Percentiles rank a stretch among this genome's conserved stretches.
Conservation (phyloP, 2,113 vertebrate species). For the Platichthys flesus region DNA sequence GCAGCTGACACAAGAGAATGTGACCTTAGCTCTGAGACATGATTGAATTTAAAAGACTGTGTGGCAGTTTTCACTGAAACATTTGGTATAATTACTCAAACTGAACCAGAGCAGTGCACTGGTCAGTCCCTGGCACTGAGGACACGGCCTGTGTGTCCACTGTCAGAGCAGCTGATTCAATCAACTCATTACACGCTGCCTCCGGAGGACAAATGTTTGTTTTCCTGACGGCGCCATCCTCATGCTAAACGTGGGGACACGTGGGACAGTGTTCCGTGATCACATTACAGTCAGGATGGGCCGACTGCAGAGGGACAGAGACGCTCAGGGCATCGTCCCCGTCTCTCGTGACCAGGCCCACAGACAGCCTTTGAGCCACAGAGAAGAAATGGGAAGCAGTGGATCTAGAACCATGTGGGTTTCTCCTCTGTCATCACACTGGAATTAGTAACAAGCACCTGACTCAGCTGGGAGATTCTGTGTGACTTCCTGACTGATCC, state of each 20-base stretch:
- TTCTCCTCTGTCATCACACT: not conserved
- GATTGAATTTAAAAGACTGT: too few species aligned
- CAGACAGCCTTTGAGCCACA: slow-evolving; percentile 33
- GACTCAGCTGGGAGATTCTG: not conserved
- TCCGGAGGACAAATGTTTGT: slow-evolving; percentile 22
- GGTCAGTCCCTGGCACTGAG: not conserved
- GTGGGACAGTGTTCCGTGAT: not conserved
- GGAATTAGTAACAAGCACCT: slow-evolving; percentile 5
- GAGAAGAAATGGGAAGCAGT: slow-evolving; percentile 15
- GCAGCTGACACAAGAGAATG: too few species aligned
- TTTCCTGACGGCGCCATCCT: not conserved
- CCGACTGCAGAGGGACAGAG: slow-evolving; percentile 7
- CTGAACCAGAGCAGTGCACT: not conserved
- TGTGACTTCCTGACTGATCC: slow-evolving; percentile 17
- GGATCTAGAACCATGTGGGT: not conserved
- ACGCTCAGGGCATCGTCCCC: not conserved
- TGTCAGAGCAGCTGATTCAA: slow-evolving; percentile 3
- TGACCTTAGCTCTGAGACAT: too few species aligned
- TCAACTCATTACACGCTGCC: slow-evolving; percentile 19
- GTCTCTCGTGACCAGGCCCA: slow-evolving; percentile 33
- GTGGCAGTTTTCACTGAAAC: too few species aligned
- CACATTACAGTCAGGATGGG: slow-evolving; percentile 1
- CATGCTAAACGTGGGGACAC: not conserved
- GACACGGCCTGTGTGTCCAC: not conserved
- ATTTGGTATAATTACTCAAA: too few species aligned